These are phyloP conservation scores for Scomberomorus guttatus DNA, from an alignment of 2,797 vertebrate genomes.

Conservation along the genomic window DNA sequence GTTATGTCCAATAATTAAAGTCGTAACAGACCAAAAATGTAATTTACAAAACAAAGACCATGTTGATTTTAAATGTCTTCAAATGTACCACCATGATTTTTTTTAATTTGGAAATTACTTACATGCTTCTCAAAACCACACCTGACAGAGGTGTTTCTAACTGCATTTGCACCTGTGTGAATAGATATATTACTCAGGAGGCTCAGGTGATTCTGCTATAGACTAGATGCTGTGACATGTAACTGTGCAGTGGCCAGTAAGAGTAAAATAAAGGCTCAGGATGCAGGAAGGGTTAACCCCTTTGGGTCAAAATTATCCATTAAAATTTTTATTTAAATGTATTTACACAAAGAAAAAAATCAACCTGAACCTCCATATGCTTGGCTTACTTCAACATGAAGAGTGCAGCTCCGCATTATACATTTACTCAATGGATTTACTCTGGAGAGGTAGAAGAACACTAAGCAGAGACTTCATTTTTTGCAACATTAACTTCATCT, in stretches of 20 bases:
- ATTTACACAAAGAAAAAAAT: not conserved
- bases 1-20: too few relatives aligned
- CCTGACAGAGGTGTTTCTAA: too few relatives aligned
- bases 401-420: too few relatives aligned
- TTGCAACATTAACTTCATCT: conserved; percentile 2
- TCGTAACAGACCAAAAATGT: too few relatives aligned
- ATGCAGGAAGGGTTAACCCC: too few relatives aligned
- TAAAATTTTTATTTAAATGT: not conserved
- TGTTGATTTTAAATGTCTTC: too few relatives aligned
- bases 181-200: too few relatives aligned
- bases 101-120: too few relatives aligned
- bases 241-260: not conserved
- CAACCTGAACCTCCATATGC: not conserved
- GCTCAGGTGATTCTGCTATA: not conserved
- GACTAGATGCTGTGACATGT: not conserved
- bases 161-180: not conserved
- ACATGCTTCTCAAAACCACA: too few relatives aligned
- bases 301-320: not conserved
- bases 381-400: not conserved
- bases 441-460: not conserved
- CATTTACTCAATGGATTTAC: too few relatives aligned
- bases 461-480: not conserved
- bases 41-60: too few relatives aligned
- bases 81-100: too few relatives aligned
- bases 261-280: not conserved